Conservation (phyloP, 2,797 vertebrate species). For the Syngnathus acus region DNA sequence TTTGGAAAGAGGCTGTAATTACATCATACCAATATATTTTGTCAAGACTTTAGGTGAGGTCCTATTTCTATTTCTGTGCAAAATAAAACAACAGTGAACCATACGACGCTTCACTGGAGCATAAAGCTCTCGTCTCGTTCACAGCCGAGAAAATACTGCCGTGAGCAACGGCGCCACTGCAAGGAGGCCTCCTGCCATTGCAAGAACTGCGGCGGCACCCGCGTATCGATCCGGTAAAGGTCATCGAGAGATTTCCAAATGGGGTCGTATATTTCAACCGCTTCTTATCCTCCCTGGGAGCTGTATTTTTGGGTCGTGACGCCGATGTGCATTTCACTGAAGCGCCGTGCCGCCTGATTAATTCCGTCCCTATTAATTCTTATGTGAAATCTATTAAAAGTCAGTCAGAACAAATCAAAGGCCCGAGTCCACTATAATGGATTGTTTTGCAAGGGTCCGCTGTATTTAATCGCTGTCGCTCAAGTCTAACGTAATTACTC, state of each 20-base stretch:
- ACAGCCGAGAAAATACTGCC: constrained; percentile 37
- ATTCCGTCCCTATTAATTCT: constrained; percentile 45
- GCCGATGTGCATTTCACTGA: constrained; percentile 60
- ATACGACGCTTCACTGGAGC: constrained; percentile 54
- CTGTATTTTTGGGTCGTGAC: background rate
- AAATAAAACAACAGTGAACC: background rate
- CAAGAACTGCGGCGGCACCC: constrained; percentile 56
- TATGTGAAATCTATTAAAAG: constrained; percentile 68
- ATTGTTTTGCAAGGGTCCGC: constrained; percentile 7
- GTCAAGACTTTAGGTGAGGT: no score
- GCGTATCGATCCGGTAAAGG: constrained; percentile 11
- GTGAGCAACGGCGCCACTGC: constrained; percentile 63
- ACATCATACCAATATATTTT: no score
- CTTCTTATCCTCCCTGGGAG: constrained; percentile 19
- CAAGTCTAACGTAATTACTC: constrained; percentile 9
- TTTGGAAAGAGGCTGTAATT: background rate
- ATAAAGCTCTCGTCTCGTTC: constrained; percentile 36
- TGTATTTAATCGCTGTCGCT: constrained; percentile 9
- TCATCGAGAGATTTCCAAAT: constrained; percentile 15
- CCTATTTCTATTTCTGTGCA: background rate
- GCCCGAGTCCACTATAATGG: background rate
- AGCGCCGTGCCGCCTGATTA: constrained; percentile 35
- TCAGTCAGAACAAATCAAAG: background rate
- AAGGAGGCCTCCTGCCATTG: constrained; percentile 62
- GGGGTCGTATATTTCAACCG: constrained; percentile 4